Evolutionary conservation across 2,888 invertebrate genomes (phyloP), one percentile per base, ranked within the genome.

Genomic region (Seira ritae): DNA sequence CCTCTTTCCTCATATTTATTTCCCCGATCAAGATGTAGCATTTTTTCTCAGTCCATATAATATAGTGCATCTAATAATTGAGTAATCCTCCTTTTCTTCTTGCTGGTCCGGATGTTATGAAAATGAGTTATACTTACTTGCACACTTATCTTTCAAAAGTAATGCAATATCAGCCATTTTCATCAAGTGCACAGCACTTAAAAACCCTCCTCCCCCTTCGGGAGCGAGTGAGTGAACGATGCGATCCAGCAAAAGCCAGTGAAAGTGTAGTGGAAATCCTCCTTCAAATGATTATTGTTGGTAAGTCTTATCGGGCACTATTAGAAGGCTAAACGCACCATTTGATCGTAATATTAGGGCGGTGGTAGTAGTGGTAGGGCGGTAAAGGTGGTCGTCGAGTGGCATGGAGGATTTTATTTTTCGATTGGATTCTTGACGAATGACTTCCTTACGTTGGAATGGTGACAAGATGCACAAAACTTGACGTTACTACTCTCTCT

Each of bases 131-230:
- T 78, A 66, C 66, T 73, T 22, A 66, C 66, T 73, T 22, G 46
- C 70, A 65, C 42, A 65, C 74, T 23, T 71, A 19, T 46, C 42
- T 67, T 17, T 66, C 55, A 23, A 50, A 17, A 65, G 66, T 80
- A 80, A 31, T 81, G 81, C 81, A 72, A 76, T 76, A 81, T 81
- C 81, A 81, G 81, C 81, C 72, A 72, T 81, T 55, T 81, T 81
- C 31, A 81, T 81, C 81, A 76, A 81, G 81, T 76, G 81, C 71
- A 66, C 76, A 70, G 55, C 71, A 76, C 81, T 80, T 75, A 70
- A 80, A 69, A 31, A 2, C 31, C 74, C 3, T 55, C 75, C 74
- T n/a, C 12, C 75, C 74, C 68, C 66, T 65, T 70, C 67, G 71
- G 55, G 68, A 79, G 67, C 60, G 67, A 72, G 55, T 2, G 31